Evolutionary conservation across 2,888 invertebrate genomes (phyloP).

Genomic region (Phortica magna): DNA sequence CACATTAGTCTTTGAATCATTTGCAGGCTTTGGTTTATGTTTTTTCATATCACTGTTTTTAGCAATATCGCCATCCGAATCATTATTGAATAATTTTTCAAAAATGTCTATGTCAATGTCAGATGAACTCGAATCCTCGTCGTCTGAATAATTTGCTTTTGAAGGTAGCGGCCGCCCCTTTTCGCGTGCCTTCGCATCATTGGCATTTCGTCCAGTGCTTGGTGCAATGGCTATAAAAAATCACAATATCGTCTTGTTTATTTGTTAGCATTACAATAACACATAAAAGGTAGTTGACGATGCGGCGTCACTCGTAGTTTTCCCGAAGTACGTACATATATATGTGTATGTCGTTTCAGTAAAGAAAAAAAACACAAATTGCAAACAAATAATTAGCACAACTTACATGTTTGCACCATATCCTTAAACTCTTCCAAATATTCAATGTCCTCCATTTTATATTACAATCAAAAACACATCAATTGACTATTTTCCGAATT

Average conservation of each 20-base stretch:
- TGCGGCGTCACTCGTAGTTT: background rate
- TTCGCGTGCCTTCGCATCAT: slow-evolving; percentile 46
- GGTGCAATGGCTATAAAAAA: slow-evolving; percentile 39
- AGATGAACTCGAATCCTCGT: slow-evolving; percentile 61
- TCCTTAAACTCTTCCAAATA: slow-evolving; percentile 76
- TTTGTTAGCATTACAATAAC: background rate
- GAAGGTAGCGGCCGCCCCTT: background rate
- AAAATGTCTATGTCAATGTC: slow-evolving; percentile 73
- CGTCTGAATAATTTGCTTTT: slow-evolving; percentile 33
- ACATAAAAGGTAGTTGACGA: too few relatives aligned
- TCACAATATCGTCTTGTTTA: background rate
- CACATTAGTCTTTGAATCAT: slow-evolving; percentile 29
- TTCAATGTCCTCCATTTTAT: slow-evolving; percentile 75
- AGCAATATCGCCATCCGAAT: slow-evolving; percentile 64
- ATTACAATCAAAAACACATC: background rate
- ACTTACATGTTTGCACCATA: slow-evolving; percentile 73
- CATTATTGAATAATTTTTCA: slow-evolving; percentile 68
- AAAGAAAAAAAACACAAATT: background rate
- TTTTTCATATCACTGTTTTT: background rate
- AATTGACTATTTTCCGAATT: background rate
- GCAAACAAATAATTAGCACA: slow-evolving; percentile 16
- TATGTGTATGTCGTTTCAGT: background rate
- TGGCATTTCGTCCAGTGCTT: slow-evolving; percentile 4
- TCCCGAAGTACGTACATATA: background rate
- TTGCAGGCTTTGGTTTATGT: background rate